Percentiles rank a stretch among this genome's conserved stretches.
phyloP scores from a whole-genome alignment of 1,140 invertebrate genomes.

The Callitettix versicolor region DNA sequence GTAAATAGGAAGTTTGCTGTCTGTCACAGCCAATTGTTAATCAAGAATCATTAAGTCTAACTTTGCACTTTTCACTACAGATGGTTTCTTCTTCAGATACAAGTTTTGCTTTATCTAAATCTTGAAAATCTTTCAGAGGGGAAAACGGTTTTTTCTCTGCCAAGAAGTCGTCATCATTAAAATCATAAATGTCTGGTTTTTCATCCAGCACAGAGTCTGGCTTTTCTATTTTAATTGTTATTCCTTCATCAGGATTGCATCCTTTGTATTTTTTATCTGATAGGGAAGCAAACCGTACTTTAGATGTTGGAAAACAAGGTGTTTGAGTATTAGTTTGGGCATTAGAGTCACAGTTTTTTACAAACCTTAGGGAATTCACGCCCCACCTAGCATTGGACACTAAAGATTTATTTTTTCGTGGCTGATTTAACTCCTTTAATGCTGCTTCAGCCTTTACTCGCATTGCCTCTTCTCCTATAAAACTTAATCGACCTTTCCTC shows the following conservation, averaged over 20 bases:
- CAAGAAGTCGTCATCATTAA: not conserved
- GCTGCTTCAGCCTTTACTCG: constrained; percentile 17
- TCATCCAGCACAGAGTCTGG: not conserved
- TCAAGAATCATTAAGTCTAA: too few species aligned
- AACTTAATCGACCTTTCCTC: not conserved
- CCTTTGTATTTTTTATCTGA: constrained; percentile 6
- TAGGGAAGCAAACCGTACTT: constrained; percentile 1
- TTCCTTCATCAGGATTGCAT: not conserved
- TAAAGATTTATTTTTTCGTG: constrained; percentile 4
- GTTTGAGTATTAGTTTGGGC: not conserved
- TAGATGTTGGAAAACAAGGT: constrained; percentile 1
- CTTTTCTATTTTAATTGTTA: not conserved
- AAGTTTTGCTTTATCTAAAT: too few species aligned
- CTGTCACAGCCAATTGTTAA: too few species aligned
- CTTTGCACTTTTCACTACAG: too few species aligned
- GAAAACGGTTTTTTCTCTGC: not conserved
- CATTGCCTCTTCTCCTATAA: constrained; percentile 8
- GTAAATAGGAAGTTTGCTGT: too few species aligned
- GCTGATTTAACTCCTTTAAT: constrained; percentile 9
- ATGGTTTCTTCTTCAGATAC: too few species aligned
- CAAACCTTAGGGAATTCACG: constrained; percentile 11
- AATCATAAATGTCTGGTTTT: constrained; percentile 4
- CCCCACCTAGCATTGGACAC: constrained; percentile 7
- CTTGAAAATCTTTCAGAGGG: not conserved
- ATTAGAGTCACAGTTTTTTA: not conserved